Conservation (phyloP, 2,113 vertebrate genomes). For the Odocoileus virginianus region DNA sequence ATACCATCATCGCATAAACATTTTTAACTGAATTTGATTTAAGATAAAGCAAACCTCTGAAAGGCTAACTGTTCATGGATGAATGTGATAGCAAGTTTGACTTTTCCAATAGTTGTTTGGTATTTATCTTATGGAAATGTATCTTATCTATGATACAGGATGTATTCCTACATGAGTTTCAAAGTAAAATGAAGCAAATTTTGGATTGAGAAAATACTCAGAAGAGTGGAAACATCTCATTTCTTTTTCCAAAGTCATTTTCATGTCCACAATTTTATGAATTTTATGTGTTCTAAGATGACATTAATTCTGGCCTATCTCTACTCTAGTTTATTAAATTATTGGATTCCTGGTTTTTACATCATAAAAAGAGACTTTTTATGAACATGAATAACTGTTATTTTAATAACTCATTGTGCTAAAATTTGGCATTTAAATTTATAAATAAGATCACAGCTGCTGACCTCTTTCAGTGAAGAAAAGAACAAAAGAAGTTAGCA, state of each 20-base stretch:
- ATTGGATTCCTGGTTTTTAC: slow-evolving; percentile 35
- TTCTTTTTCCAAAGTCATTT: neutral
- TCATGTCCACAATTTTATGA: neutral
- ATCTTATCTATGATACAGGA: neutral
- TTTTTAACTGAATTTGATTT: neutral
- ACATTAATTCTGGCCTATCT: neutral
- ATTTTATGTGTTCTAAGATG: slow-evolving; percentile 36
- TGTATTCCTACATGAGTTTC: neutral
- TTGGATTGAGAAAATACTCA: neutral
- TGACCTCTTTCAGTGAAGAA: slow-evolving; percentile 48
- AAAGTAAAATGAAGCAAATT: slow-evolving; percentile 3
- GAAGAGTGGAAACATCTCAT: neutral
- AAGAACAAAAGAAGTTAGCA: slow-evolving; percentile 64
- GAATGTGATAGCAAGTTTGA: neutral
- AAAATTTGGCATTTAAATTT: slow-evolving; percentile 58
- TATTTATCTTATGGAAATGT: neutral
- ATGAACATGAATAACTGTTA: slow-evolving; percentile 73
- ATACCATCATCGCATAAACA: neutral
- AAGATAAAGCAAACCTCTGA: neutral
- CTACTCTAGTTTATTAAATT: slow-evolving; percentile 51
- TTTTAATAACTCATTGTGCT: slow-evolving; percentile 59
- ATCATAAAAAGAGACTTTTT: slow-evolving; percentile 38
- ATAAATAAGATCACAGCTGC: slow-evolving; percentile 48
- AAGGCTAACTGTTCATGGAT: neutral
- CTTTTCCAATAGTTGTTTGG: neutral